Evolutionary conservation across 2,888 invertebrate genomes (phyloP).

Genomic region (Trissolcus brochymenae): DNA sequence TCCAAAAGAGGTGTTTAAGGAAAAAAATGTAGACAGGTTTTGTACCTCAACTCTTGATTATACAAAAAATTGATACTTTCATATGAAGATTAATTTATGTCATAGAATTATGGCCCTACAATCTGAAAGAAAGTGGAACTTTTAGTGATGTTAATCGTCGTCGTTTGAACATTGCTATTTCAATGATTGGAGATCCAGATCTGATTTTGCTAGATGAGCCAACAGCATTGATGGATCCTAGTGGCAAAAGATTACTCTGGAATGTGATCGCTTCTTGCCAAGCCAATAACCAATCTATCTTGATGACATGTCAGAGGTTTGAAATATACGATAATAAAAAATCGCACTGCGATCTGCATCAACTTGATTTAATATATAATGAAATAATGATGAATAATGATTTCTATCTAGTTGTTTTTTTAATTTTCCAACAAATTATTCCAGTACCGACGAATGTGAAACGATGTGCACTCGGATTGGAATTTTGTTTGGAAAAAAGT

Average conservation of each 20-base stretch:
- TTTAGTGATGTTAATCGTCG: conserved; percentile 18
- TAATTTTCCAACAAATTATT: not conserved
- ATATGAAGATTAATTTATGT: not conserved
- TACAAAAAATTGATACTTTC: no score
- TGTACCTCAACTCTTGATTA: no score
- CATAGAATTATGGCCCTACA: conserved; percentile 9
- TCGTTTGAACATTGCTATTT: conserved; percentile 21
- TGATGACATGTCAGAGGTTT: conserved; percentile 84
- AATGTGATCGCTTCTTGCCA: conserved; percentile 77
- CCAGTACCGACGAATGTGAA: conserved; percentile 89
- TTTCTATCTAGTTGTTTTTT: no score
- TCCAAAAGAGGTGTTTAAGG: no score
- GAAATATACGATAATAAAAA: not conserved
- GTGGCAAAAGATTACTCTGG: conserved; percentile 76
- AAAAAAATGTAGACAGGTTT: no score
- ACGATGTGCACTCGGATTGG: conserved; percentile 11
- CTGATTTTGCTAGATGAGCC: conserved; percentile 23
- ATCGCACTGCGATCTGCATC: no score
- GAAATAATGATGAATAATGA: no score
- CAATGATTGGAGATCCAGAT: conserved; percentile 24
- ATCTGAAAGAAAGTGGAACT: not conserved
- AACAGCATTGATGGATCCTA: conserved; percentile 5
- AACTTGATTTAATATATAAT: no score
- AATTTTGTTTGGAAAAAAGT: conserved; percentile 12
- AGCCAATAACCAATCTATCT: conserved; percentile 76